Evolutionary conservation across 1,140 invertebrate genomes (phyloP).

Genomic region (Caenorhabditis brenneri): DNA sequence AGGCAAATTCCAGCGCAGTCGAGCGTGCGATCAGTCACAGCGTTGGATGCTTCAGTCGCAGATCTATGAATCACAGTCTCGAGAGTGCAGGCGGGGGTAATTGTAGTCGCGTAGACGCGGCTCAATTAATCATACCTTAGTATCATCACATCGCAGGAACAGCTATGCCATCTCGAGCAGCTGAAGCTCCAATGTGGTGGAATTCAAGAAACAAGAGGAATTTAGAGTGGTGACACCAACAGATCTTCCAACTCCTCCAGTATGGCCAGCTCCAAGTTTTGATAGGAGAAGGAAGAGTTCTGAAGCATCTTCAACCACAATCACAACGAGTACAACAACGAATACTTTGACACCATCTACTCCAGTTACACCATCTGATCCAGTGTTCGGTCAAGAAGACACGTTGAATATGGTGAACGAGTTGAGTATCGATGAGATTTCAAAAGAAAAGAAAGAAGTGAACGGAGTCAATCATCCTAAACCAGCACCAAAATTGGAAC

Average conservation of each 20-base stretch:
- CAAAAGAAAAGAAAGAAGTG: not conserved
- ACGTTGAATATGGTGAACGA: not conserved
- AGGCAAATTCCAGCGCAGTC: no score
- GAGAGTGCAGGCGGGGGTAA: no score
- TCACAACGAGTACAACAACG: not conserved
- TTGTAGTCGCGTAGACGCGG: no score
- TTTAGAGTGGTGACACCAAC: not conserved
- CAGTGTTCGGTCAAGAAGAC: not conserved
- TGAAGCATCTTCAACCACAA: not conserved
- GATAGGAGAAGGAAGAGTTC: conserved; percentile 7
- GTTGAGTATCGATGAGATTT: not conserved
- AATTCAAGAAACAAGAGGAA: not conserved
- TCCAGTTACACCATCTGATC: not conserved
- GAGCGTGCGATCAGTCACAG: no score
- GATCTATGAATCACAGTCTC: no score
- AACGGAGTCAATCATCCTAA: not conserved
- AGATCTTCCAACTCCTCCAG: not conserved
- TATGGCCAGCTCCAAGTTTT: conserved; percentile 10
- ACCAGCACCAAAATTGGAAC: not conserved
- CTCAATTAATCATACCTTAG: no score
- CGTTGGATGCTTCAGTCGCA: no score
- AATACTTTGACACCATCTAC: conserved; percentile 15
- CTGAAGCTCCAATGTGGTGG: no score
- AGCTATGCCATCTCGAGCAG: no score
- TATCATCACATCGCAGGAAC: no score